phyloP scores from a whole-genome alignment of 1,140 invertebrate genomes.

The Agrypnia vestita region DNA sequence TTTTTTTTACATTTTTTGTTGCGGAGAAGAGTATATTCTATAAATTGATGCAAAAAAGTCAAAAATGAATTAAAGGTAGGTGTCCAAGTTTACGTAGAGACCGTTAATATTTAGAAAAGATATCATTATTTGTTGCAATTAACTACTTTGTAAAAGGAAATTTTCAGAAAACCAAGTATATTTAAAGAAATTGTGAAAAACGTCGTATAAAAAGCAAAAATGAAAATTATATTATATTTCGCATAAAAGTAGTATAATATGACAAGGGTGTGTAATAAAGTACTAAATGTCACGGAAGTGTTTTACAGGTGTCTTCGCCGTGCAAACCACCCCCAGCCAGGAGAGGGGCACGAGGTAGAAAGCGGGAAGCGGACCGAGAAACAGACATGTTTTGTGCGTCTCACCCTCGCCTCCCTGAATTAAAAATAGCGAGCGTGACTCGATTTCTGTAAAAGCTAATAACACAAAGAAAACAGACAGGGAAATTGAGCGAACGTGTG shows the following conservation, averaged over 20 bases:
- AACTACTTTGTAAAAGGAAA: no score
- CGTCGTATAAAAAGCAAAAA: conserved; percentile 1
- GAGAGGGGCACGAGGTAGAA: conserved; percentile 9
- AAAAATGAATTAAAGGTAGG: no score
- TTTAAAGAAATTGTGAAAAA: conserved; percentile 26
- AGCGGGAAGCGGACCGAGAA: not conserved
- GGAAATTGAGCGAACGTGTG: no score
- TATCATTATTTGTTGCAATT: no score
- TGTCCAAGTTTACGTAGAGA: no score
- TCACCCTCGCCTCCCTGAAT: conserved; percentile 5
- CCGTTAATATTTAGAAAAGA: no score
- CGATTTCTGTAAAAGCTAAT: not conserved
- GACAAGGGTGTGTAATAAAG: conserved; percentile 22
- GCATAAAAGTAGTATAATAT: not conserved
- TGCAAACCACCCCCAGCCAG: conserved; percentile 4
- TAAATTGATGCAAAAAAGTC: no score
- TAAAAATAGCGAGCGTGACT: conserved; percentile 24
- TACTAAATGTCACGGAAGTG: conserved; percentile 10
- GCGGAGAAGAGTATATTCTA: no score
- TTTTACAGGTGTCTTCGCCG: conserved; percentile 9
- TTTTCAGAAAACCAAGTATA: not conserved
- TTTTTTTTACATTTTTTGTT: no score
- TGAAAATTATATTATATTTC: conserved; percentile 3
- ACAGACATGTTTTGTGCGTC: conserved; percentile 8
- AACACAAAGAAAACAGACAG: no score